Conservation (phyloP, 2,797 vertebrate genomes). For the Ptychobarbus kaznakovi region DNA sequence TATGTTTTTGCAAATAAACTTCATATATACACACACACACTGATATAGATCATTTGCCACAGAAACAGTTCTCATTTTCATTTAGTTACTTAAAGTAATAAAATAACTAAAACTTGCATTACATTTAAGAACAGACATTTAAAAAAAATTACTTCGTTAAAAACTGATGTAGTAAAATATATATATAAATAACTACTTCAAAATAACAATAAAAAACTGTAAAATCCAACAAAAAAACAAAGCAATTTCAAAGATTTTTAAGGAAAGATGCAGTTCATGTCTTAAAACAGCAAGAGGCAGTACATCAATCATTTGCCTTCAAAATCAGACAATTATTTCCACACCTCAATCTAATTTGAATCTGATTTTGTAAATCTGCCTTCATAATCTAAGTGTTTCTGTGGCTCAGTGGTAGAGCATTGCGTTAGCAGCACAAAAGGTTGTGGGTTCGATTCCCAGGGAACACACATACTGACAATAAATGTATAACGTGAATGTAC, state of each 20-base stretch:
- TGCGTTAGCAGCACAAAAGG: too few species aligned
- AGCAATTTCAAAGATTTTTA: too few species aligned
- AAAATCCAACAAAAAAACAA: not conserved
- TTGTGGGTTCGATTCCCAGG: too few species aligned
- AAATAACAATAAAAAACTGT: not conserved
- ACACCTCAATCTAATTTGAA: not conserved
- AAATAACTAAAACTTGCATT: not conserved
- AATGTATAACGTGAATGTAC: too few species aligned
- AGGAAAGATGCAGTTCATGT: constrained; percentile 7
- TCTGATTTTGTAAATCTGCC: not conserved
- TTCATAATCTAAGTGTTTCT: not conserved
- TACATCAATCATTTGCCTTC: not conserved
- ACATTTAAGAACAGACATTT: not conserved
- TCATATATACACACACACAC: too few species aligned
- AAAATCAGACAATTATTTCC: not conserved
- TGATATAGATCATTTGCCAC: not conserved
- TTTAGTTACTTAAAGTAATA: not conserved
- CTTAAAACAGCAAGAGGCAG: constrained; percentile 27
- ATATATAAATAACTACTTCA: too few species aligned
- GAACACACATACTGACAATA: too few species aligned
- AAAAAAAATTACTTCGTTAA: too few species aligned
- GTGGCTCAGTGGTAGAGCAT: too few species aligned
- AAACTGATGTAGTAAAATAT: too few species aligned
- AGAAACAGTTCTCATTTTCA: not conserved
- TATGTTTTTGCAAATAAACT: too few species aligned